Evolutionary conservation across 1,140 invertebrate genomes (phyloP).

Genomic region (Pseudoatta argentina): DNA sequence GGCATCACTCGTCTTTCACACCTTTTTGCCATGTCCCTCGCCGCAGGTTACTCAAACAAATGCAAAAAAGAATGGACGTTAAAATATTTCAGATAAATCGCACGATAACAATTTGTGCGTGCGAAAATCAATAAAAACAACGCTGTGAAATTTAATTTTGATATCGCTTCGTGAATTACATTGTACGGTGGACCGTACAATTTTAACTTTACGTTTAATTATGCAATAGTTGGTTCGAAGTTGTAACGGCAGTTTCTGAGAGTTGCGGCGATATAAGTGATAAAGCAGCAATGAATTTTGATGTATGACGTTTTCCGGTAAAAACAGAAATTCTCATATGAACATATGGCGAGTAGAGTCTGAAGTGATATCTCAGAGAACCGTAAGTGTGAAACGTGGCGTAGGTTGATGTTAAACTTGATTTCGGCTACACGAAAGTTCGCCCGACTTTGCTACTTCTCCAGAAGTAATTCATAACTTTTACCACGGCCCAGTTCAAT

Average conservation of each 20-base stretch:
- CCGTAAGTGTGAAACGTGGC: constrained; percentile 41
- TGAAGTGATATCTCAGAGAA: constrained; percentile 55
- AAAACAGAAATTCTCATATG: constrained; percentile 50
- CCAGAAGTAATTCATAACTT: constrained; percentile 62
- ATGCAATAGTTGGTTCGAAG: constrained; percentile 27
- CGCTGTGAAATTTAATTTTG: constrained; percentile 20
- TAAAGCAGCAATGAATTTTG: constrained; percentile 49
- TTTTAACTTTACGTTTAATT: constrained; percentile 42
- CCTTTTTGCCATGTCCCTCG: constrained; percentile 30
- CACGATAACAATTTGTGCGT: constrained; percentile 14
- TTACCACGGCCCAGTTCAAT: constrained; percentile 55
- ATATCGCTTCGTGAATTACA: constrained; percentile 1
- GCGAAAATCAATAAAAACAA: neutral
- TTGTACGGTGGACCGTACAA: neutral
- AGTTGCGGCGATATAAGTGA: constrained; percentile 40
- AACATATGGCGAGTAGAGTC: constrained; percentile 33
- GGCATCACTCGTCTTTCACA: constrained; percentile 43
- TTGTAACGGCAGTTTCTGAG: constrained; percentile 17
- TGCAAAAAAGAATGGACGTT: constrained; percentile 39
- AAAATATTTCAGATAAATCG: constrained; percentile 30
- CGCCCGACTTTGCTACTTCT: constrained; percentile 54
- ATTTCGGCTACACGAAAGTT: constrained; percentile 57
- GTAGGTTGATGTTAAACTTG: constrained; percentile 62
- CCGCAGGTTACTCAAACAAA: constrained; percentile 27
- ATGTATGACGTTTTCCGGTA: constrained; percentile 44